Base-by-base conservation (phyloP, 1,140 invertebrate species). In the Drosophila novamexicana region DNA sequence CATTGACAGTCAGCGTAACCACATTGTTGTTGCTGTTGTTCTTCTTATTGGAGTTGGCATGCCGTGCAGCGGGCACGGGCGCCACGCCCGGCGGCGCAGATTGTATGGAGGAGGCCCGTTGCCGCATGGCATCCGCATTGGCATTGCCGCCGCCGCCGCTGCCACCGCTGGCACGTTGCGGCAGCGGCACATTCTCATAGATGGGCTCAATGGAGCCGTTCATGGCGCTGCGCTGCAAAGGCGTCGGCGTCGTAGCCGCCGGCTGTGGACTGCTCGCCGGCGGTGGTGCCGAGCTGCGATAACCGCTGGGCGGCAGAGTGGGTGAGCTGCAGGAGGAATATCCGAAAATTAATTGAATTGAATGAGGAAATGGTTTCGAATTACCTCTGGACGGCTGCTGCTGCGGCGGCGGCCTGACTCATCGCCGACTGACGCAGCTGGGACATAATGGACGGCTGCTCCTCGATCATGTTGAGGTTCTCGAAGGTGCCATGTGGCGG, bases 181-280 rank as follows among this genome's bases (percentile, higher is more conserved):
- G 93, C 22, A 96, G 77, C 8, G 95, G 95, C 7, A 96, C 95
- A 70, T 97, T 97, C 86, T 97, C 96, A 88, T 96, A 97, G 65
- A 97, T 97, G 1, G 96, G 96, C 86, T 96, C 96, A 18, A 91
- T 91, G 6, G 91, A 92, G 7, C 90, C 91, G 14, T 89, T 92
- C 32, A 89, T 81, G 2, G 77, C 75, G 53, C 74, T 91, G 0
- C 90, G 84, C 49, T 92, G 91, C 47, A 91, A 14, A 0, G 82
- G 82, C 7, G 70, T 70, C 10, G 89, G 70, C 1, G 90, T 75
- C 29, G 68, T 49, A 0, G 77, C 8, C 8, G 75, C 67, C 34
- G 84, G 84, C 42, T 81, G 78, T 7, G 85, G 81, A 45, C 77
- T 90, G 58, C 80, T 89, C 4, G 80, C 77, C 4, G 85, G 77